Conservation (phyloP, 2,888 invertebrate species). For the Nysson spinosus region DNA sequence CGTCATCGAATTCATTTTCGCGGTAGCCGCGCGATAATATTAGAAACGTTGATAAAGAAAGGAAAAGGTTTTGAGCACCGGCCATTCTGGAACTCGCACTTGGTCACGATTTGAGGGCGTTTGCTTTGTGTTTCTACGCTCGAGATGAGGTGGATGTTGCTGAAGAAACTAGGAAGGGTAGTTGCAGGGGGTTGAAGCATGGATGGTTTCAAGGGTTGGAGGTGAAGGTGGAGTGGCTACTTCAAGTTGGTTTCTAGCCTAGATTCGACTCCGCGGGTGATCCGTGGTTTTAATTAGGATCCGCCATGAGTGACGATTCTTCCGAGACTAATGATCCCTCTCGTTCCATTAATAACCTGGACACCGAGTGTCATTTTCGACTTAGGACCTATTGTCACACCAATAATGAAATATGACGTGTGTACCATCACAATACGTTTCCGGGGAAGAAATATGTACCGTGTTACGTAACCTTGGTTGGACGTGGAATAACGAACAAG, state of each 20-base stretch:
- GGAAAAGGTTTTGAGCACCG: slow-evolving; percentile 22
- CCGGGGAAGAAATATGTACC: no score
- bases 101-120: slow-evolving; percentile 72
- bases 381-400: no score
- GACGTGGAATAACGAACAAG: no score
- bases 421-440: no score
- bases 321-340: slow-evolving; percentile 59
- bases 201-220: slow-evolving; percentile 51
- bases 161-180: slow-evolving; percentile 19
- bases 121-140: slow-evolving; percentile 60
- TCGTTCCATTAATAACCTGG: slow-evolving; percentile 59
- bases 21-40: no score
- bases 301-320: slow-evolving; percentile 45
- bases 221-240: slow-evolving; percentile 61
- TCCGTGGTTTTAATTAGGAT: slow-evolving; percentile 70
- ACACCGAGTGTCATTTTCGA: slow-evolving; percentile 42
- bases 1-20: no score
- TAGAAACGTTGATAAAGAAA: not conserved
- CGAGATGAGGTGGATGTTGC: slow-evolving; percentile 43
- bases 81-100: slow-evolving; percentile 59
- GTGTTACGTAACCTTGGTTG: no score
- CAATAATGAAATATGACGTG: slow-evolving; percentile 3
- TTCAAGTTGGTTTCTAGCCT: slow-evolving; percentile 64
- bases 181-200: slow-evolving; percentile 22
- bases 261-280: slow-evolving; percentile 68